Conservation (phyloP, 2,113 vertebrate genomes). For the Martes martes region DNA sequence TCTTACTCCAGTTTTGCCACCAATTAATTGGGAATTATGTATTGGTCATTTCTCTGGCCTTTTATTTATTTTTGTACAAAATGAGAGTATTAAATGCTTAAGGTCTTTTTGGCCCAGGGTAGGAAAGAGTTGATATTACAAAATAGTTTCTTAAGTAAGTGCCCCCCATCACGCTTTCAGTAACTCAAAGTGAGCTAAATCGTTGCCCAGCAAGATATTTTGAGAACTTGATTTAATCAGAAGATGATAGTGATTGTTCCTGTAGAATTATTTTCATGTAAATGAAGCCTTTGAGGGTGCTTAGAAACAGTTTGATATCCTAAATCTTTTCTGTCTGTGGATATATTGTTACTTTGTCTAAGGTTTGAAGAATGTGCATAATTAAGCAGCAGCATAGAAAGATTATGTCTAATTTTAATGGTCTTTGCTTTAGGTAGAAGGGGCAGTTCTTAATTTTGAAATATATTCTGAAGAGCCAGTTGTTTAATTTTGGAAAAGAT, state of each 20-base stretch:
- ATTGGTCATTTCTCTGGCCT: background rate
- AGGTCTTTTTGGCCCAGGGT: background rate
- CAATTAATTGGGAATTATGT: conserved; percentile 5
- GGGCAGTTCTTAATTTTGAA: conserved; percentile 4
- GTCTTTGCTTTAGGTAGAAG: conserved; percentile 10
- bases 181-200: conserved; percentile 5
- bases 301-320: conserved; percentile 17
- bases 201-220: conserved; percentile 10
- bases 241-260: background rate
- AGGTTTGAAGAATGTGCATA: background rate
- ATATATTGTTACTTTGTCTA: conserved; percentile 28
- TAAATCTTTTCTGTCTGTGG: background rate
- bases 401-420: background rate
- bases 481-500: conserved; percentile 23
- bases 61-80: background rate
- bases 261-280: conserved; percentile 7
- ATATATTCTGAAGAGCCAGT: background rate
- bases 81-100: background rate
- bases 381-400: background rate
- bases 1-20: background rate
- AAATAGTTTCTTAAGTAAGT: background rate
- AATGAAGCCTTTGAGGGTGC: background rate
- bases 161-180: background rate
- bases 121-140: background rate
- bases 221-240: background rate